Percentiles rank a stretch among this genome's conserved stretches.
Conservation (phyloP, 2,113 vertebrate species). For the Siniperca knerii region DNA sequence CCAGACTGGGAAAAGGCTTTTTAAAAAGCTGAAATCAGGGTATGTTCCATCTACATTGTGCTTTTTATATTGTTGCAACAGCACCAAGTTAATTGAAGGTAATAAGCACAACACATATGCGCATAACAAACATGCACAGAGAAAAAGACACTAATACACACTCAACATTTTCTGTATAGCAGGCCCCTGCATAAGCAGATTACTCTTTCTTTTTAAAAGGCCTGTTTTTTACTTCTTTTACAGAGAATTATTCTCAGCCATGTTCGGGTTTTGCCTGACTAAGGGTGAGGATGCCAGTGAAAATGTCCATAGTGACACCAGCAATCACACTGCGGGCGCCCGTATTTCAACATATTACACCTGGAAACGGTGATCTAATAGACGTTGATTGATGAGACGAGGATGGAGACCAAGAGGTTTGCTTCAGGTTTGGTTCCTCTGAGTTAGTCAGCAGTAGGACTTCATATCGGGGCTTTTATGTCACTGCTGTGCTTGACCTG, state of each 20-base stretch:
- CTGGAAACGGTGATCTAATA: slow-evolving; percentile 45
- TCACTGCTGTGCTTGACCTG: slow-evolving; percentile 59
- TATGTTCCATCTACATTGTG: neutral
- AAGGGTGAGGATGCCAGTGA: slow-evolving; percentile 2
- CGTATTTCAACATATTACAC: slow-evolving; percentile 28
- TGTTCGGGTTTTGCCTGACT: slow-evolving; percentile 9
- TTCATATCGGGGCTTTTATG: slow-evolving; percentile 61
- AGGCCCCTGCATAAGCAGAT: slow-evolving; percentile 23
- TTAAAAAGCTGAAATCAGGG: neutral
- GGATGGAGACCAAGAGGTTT: slow-evolving; percentile 42
- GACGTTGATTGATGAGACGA: slow-evolving; percentile 59
- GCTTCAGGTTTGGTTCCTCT: slow-evolving; percentile 18
- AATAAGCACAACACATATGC: neutral
- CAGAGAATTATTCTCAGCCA: slow-evolving; percentile 56
- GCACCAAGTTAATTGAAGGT: neutral
- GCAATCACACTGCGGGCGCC: neutral
- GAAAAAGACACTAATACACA: neutral
- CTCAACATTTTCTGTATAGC: slow-evolving; percentile 9
- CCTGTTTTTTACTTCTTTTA: slow-evolving; percentile 17
- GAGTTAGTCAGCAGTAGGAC: slow-evolving; percentile 49
- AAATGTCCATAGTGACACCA: neutral
- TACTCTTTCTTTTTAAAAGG: slow-evolving; percentile 31
- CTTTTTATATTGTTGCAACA: neutral
- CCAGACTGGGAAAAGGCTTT: neutral
- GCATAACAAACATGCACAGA: neutral